Conservation (phyloP, 1,140 invertebrate genomes). For the Meloidogyne hapla region DNA sequence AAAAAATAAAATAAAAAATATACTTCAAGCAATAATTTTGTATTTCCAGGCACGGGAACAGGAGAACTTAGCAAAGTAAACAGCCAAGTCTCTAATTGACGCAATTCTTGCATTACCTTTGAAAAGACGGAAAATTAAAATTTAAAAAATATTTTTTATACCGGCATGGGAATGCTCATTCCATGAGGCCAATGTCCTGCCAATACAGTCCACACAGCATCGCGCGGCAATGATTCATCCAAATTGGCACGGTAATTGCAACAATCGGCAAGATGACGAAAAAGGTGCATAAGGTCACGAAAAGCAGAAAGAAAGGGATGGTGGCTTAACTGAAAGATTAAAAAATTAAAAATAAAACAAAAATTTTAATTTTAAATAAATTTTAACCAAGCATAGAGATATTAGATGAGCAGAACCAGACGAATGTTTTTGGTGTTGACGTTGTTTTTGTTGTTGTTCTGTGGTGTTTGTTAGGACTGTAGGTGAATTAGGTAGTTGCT, state of each 20-base stretch:
- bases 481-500: slow-evolving; percentile 15
- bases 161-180: slow-evolving; percentile 10
- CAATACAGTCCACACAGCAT: slow-evolving; percentile 66
- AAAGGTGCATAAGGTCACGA: slow-evolving; percentile 89
- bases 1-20: slow-evolving; percentile 10
- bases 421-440: neutral
- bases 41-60: slow-evolving; percentile 93
- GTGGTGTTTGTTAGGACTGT: neutral
- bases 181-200: slow-evolving; percentile 71
- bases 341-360: slow-evolving; percentile 79
- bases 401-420: neutral
- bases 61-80: slow-evolving; percentile 81
- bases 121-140: neutral
- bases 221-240: slow-evolving; percentile 55
- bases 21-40: slow-evolving; percentile 75
- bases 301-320: slow-evolving; percentile 98
- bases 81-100: slow-evolving; percentile 90
- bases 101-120: slow-evolving; percentile 83
- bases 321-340: slow-evolving; percentile 89
- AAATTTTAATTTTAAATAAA: neutral
- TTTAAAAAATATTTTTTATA: neutral
- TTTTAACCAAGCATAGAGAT: neutral
- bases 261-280: slow-evolving; percentile 91
- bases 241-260: slow-evolving; percentile 74
- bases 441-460: neutral